Percentiles rank a stretch among this genome's conserved stretches.
Evolutionary conservation across 2,113 vertebrate species (phyloP).

Genomic region (Larimichthys crocea): DNA sequence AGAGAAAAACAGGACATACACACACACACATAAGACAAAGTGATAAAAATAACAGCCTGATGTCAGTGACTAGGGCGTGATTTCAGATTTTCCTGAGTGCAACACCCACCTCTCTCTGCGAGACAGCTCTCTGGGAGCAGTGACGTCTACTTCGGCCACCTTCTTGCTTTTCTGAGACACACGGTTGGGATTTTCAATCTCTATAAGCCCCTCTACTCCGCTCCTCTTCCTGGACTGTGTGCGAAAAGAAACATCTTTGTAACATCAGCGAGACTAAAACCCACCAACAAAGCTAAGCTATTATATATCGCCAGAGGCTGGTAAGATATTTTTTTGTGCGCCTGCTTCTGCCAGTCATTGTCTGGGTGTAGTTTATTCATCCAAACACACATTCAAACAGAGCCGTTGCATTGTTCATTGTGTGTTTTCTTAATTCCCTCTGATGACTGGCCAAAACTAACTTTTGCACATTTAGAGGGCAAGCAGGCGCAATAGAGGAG

Average conservation of each 20-base stretch:
- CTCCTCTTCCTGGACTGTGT: slow-evolving; percentile 78
- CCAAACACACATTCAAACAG: not conserved
- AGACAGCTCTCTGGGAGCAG: slow-evolving; percentile 81
- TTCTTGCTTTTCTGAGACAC: slow-evolving; percentile 86
- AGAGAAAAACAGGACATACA: not conserved
- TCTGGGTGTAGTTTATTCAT: not conserved
- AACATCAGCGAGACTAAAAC: not conserved
- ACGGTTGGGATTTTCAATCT: slow-evolving; percentile 88
- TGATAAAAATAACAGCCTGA: not conserved
- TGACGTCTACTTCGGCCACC: slow-evolving; percentile 79
- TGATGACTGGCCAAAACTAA: not conserved
- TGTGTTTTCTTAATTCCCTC: not conserved
- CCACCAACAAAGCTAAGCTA: too few species aligned
- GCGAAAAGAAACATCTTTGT: not conserved
- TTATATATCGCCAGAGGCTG: not conserved
- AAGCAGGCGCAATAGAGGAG: not conserved
- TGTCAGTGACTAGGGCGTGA: not conserved
- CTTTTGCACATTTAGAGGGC: not conserved
- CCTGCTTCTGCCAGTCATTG: not conserved
- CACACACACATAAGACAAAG: not conserved
- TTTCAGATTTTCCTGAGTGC: not conserved
- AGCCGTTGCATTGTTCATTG: not conserved
- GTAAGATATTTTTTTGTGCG: not conserved
- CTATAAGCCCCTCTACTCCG: slow-evolving; percentile 86
- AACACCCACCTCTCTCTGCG: slow-evolving; percentile 84